Evolutionary conservation across 1,140 invertebrate species (phyloP), one percentile per base, ranked within the genome.

Genomic region (Penaeus japonicus): DNA sequence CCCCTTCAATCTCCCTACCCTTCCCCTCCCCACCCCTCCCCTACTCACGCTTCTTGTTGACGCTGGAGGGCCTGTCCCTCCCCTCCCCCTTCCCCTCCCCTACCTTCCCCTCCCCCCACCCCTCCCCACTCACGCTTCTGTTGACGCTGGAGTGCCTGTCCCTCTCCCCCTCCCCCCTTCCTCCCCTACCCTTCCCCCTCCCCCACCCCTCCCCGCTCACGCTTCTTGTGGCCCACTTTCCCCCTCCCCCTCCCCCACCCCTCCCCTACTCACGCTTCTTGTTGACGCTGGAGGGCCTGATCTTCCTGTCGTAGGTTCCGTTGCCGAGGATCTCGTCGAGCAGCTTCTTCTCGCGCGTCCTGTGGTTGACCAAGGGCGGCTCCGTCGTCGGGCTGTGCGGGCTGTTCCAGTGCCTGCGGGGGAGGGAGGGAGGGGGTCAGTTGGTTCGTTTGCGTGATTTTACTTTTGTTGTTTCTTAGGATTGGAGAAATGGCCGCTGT

Each of bases 321-420:
- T 96, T 96, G 90, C 97, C 97, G 91, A 98, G 94, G 93, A 98
- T 98, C 93, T 96, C 95, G 93, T 98, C 97, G 93, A 98, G 94
- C 91, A 98, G 96, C 93, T 97, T 95, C 93, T 98, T 98, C 94
- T 98, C 97, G 93, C 96, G 97, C 94, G 97, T 96, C 90, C 97
- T 95, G 93, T 96, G 97, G 94, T 97, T 97, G 53, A 73, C 65
- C n/a, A n/a, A 7, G 24, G 73, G 84, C 10, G 84, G n/a, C 53
- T 75, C 53, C 54, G 84, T 77, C 32, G 22, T 55, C 53, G 53
- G 30, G 10, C 65, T 35, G n/a, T 17, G 65, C 24, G 24, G 35
- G 84, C 32, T 30, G 15, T 10, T 78, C 32, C 18, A 27, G 53
- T 75, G 47, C 65, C 57, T 84, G 39, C 15, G 70, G 20, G 84